Percentiles rank a stretch among this genome's conserved stretches.
Conservation (phyloP, 2,113 vertebrate species). For the Phodopus roborovskii region DNA sequence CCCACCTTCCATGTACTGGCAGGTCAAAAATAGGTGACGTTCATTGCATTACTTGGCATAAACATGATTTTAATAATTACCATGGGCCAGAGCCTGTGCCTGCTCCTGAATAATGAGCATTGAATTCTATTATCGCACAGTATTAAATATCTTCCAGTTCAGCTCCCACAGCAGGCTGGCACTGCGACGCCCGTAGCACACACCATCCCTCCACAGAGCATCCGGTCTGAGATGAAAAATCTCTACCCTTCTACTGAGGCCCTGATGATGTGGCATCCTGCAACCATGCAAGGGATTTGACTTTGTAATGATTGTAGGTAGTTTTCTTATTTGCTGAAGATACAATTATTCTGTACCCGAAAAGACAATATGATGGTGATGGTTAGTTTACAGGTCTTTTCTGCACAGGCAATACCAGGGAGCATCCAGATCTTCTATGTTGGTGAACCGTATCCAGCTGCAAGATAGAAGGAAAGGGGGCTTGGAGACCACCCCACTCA, state of each 20-base stretch:
- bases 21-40: background rate
- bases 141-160: conserved; percentile 42
- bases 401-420: fast-evolving
- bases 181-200: background rate
- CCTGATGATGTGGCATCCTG: fast-evolving
- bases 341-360: background rate
- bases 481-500: no score
- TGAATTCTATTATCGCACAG: conserved; percentile 66
- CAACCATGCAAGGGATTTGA: background rate
- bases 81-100: conserved; percentile 62
- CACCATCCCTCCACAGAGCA: fast-evolving
- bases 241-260: background rate
- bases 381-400: background rate
- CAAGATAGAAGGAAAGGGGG: fast-evolving
- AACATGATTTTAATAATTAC: conserved; percentile 79
- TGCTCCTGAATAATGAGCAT: conserved; percentile 70
- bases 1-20: background rate
- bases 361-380: background rate
- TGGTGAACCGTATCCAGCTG: fast-evolving
- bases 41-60: conserved; percentile 69
- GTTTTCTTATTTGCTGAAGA: conserved; percentile 42
- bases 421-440: fast-evolving
- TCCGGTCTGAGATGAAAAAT: background rate
- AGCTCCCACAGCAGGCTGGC: conserved; percentile 19
- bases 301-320: background rate